These are phyloP conservation scores for Phenacoccus solenopsis DNA, from an alignment of 1,140 invertebrate species.

Conservation along the genomic window DNA sequence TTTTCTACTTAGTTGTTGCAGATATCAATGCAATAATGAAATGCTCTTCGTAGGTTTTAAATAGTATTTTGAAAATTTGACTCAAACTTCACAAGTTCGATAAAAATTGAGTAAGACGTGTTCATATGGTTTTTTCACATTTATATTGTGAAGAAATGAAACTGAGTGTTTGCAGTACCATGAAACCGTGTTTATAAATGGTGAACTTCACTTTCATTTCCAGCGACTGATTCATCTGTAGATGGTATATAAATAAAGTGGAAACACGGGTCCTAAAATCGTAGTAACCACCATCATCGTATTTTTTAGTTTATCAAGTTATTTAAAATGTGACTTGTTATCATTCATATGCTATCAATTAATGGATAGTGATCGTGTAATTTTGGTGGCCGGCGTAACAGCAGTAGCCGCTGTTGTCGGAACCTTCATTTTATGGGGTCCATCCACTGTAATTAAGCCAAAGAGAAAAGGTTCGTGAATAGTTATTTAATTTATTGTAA, in stretches of 20 bases:
- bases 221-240: too few relatives aligned
- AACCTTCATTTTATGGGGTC: constrained; percentile 9
- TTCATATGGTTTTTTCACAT: too few relatives aligned
- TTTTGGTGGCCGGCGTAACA: not conserved
- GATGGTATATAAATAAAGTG: not conserved
- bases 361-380: constrained; percentile 8
- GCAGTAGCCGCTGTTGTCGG: not conserved
- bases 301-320: not conserved
- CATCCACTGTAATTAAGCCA: not conserved
- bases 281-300: not conserved
- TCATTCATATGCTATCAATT: not conserved
- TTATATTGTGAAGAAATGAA: too few relatives aligned
- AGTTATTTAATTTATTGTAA: not conserved
- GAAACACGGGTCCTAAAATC: constrained; percentile 5
- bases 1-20: too few relatives aligned
- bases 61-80: too few relatives aligned
- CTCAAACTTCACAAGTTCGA: too few relatives aligned
- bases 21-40: too few relatives aligned
- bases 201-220: too few relatives aligned
- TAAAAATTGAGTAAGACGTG: too few relatives aligned
- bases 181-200: too few relatives aligned
- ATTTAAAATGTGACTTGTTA: constrained; percentile 1
- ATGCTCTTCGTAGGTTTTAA: too few relatives aligned
- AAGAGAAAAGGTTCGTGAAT: not conserved
- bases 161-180: too few relatives aligned